Conservation (phyloP, 2,888 invertebrate genomes). For the Polydrusus tereticollis region DNA sequence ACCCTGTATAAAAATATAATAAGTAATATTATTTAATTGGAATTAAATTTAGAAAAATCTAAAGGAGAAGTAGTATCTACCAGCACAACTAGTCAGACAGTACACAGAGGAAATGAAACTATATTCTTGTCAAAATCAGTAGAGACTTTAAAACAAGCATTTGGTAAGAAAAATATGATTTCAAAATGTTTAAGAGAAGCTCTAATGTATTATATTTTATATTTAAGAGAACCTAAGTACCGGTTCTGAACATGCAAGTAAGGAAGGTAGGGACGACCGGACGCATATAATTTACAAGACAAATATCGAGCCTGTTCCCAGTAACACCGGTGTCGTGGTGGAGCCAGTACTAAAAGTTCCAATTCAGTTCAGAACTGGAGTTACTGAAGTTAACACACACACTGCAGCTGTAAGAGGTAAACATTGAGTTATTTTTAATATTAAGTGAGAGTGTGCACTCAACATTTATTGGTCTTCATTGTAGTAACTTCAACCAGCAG, state of each 20-base stretch:
- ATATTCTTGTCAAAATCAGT: slow-evolving; percentile 16
- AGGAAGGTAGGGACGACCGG: neutral
- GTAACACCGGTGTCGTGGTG: neutral
- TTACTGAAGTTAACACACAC: neutral
- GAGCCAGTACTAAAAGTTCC: slow-evolving; percentile 17
- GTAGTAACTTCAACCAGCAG: neutral
- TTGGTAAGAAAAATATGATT: slow-evolving; percentile 17
- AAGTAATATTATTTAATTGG: neutral
- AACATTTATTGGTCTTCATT: too few species aligned
- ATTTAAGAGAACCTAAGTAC: slow-evolving; percentile 3
- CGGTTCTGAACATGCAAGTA: neutral
- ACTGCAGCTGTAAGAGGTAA: neutral
- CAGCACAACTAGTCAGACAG: neutral
- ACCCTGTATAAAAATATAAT: too few species aligned
- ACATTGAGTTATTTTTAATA: neutral
- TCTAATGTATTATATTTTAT: neutral
- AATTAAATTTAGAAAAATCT: neutral
- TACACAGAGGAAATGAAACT: neutral
- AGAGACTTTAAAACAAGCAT: slow-evolving; percentile 21
- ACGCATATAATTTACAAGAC: slow-evolving; percentile 1
- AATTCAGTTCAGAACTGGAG: slow-evolving; percentile 6
- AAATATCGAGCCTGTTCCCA: neutral
- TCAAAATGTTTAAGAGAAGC: neutral
- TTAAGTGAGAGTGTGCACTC: too few species aligned
- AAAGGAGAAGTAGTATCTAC: neutral